phyloP scores from a whole-genome alignment of 2,888 invertebrate genomes.

The Philonicus albiceps region DNA sequence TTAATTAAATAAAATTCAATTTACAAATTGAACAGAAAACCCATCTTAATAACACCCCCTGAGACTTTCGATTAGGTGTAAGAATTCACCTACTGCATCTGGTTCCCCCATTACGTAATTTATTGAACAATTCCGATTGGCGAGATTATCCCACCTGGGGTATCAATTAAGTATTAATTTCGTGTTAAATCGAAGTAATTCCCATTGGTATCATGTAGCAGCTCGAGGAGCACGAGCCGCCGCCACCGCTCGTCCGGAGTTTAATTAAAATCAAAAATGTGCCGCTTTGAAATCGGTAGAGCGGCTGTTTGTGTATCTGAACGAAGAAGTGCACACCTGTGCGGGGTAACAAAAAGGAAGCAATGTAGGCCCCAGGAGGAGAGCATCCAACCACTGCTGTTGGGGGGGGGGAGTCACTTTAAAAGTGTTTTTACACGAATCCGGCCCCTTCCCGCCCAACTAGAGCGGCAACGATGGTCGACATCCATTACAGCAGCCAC shows the following conservation, averaged over 20 bases:
- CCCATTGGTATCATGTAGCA: slow-evolving; percentile 31
- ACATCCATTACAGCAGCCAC: slow-evolving; percentile 11
- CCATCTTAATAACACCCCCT: background rate
- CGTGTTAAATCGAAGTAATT: slow-evolving; percentile 35
- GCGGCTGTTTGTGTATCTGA: background rate
- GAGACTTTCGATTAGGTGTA: background rate
- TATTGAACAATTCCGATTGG: background rate
- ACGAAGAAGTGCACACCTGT: background rate
- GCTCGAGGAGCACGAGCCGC: slow-evolving; percentile 11
- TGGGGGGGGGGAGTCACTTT: background rate
- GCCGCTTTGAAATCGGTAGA: slow-evolving; percentile 10
- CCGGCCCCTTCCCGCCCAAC: background rate
- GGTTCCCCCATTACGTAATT: slow-evolving; percentile 12
- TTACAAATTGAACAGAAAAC: background rate
- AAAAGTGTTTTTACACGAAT: background rate
- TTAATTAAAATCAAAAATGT: slow-evolving; percentile 32
- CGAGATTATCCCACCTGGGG: slow-evolving; percentile 1
- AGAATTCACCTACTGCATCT: background rate
- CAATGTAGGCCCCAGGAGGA: background rate
- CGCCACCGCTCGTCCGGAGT: background rate
- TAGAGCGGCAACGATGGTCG: background rate
- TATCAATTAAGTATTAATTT: slow-evolving; percentile 40
- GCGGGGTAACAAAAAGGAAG: background rate
- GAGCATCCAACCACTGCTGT: background rate
- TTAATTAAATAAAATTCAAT: no score